These are phyloP conservation scores for Gavia stellata DNA, from an alignment of 2,113 vertebrate species.

Conservation along the genomic window DNA sequence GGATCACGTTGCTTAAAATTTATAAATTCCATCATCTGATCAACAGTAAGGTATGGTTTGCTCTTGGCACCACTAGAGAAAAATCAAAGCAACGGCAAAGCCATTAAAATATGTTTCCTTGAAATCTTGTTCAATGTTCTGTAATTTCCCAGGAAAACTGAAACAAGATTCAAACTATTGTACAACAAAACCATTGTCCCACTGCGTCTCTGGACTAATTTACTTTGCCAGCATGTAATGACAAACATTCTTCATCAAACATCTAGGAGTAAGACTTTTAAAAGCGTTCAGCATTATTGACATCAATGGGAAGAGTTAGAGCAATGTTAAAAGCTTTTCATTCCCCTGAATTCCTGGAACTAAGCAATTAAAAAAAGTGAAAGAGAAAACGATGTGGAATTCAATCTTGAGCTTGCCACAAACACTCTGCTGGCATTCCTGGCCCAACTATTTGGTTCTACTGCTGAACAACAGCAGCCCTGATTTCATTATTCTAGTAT, in stretches of 20 bases:
- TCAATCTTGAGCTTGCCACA: neutral
- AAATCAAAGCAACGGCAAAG: conserved; percentile 8
- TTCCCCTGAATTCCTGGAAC: neutral
- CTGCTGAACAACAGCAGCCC: neutral
- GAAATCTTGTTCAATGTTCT: neutral
- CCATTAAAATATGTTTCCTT: neutral
- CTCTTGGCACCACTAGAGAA: conserved; percentile 86
- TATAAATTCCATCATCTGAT: conserved; percentile 97
- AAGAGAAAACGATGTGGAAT: neutral
- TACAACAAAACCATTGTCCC: neutral
- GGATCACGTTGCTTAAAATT: conserved; percentile 93
- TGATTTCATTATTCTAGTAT: neutral
- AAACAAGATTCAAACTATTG: neutral
- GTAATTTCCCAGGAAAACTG: neutral
- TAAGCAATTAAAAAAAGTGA: neutral
- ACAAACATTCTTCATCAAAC: neutral
- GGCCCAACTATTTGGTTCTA: neutral
- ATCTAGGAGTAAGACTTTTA: neutral
- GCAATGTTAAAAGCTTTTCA: neutral
- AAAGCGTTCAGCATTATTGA: neutral
- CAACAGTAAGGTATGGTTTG: conserved; percentile 88
- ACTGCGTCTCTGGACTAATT: neutral
- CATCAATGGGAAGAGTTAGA: neutral
- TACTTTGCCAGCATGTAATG: neutral
- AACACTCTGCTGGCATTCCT: neutral